Evolutionary conservation across 2,797 vertebrate species (phyloP), one percentile per base, ranked within the genome.

Genomic region (Falco columbarius): DNA sequence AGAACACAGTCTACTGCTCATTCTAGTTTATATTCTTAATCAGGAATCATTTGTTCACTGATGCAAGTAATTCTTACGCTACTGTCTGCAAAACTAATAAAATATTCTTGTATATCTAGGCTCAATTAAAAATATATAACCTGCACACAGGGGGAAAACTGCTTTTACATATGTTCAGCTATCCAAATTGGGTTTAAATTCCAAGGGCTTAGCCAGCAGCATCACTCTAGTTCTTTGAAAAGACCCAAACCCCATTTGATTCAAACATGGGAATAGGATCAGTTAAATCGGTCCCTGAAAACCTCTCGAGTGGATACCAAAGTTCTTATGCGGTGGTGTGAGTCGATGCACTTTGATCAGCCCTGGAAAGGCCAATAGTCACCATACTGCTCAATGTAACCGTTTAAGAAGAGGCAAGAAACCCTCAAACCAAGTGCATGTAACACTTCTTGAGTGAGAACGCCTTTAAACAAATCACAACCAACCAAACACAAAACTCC

Each of bases 401-500:
- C 32, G 24, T 18, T 38, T 14, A 87, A 59, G 18, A 66, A 16
- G 46, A 80, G 22, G 40, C 7, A 44, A 73, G 80, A 76, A 38
- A 34, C 0, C 0, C 29, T 7, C 34, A 61, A 63, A 62, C 7
- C 47, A 51, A 54, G 12, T 20, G 21, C 18, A 30, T 8, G 3
- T 40, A 59, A 81, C 32, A 46, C 20, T 61, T 54, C 59, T 0
- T 16, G 29, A 83, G 30, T 76, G 47, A 66, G 55, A 66, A 23
- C 27, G 14, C 5, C 55, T 51, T 12, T 56, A 16, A 76, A 36
- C 20, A 81, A 67, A 11, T 12, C 38, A 12, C 38, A 47, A 12
- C 34, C 22, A 85, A 27, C 2, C 17, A 80, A 46, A 26, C 12
- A 38, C 55, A 9, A 10, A 23, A 12, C 30, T 12, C 7, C 9